Evolutionary conservation across 1,140 invertebrate genomes (phyloP).

Genomic region (Brachionus asplanchnoidis): DNA sequence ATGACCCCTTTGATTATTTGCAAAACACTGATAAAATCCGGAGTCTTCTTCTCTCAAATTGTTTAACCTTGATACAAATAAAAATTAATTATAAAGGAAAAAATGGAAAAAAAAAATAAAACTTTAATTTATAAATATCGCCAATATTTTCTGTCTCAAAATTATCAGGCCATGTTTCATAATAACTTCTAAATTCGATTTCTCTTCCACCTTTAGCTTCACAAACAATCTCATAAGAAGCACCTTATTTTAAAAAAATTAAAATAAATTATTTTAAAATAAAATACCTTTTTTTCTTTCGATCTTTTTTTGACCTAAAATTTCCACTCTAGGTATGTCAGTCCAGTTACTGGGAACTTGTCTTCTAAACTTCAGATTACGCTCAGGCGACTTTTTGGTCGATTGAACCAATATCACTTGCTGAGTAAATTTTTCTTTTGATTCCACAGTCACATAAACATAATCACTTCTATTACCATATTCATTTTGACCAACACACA

Average conservation of each 20-base stretch:
- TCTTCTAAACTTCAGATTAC: not conserved
- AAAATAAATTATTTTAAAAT: not conserved
- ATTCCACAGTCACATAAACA: not conserved
- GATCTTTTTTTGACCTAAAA: not conserved
- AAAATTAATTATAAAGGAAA: not conserved
- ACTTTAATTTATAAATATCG: not conserved
- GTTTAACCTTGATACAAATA: not conserved
- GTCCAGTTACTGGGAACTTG: not conserved
- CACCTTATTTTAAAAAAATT: not conserved
- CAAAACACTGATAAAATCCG: not conserved
- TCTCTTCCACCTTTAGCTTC: not conserved
- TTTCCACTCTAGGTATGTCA: slow-evolving; percentile 9
- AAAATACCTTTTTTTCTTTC: not conserved
- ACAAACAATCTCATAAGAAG: not conserved
- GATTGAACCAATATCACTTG: not conserved
- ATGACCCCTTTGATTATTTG: not conserved
- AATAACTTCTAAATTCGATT: slow-evolving; percentile 13
- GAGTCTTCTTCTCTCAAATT: slow-evolving; percentile 15
- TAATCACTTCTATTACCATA: not conserved
- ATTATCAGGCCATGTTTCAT: not conserved
- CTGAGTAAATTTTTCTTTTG: not conserved
- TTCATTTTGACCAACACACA: not conserved
- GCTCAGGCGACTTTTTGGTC: not conserved
- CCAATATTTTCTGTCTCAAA: slow-evolving; percentile 6
- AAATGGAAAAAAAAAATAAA: not conserved